phyloP scores from a whole-genome alignment of 2,888 invertebrate genomes.

The Sinelater perroti region DNA sequence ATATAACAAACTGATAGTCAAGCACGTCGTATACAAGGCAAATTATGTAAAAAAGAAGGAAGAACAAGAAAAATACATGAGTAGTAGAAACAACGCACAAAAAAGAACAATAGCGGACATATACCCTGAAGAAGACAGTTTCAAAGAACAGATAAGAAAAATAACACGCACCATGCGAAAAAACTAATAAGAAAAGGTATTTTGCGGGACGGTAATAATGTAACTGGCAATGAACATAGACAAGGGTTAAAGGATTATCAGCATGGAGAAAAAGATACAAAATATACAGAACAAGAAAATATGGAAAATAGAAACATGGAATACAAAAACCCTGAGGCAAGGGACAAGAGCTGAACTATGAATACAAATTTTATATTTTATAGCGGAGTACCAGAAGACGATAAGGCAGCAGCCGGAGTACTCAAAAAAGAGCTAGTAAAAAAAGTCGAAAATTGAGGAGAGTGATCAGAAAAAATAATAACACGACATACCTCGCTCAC shows the following conservation, averaged over 20 bases:
- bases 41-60: conserved; percentile 8
- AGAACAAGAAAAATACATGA: conserved; percentile 4
- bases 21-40: conserved; percentile 17
- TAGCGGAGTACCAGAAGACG: conserved; percentile 18
- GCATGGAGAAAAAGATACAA: background rate
- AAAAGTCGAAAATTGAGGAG: conserved; percentile 6
- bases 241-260: background rate
- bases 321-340: conserved; percentile 16
- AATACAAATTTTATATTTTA: conserved; percentile 20
- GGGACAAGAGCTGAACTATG: conserved; percentile 11
- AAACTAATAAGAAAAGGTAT: conserved; percentile 21
- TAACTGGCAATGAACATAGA: conserved; percentile 17
- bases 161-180: conserved; percentile 18
- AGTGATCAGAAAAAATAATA: conserved; percentile 20
- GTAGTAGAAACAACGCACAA: conserved; percentile 1
- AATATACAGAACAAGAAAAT: conserved; percentile 9
- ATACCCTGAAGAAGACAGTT: conserved; percentile 14
- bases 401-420: conserved; percentile 19
- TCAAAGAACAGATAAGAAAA: conserved; percentile 28
- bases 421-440: conserved; percentile 3
- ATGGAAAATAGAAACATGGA: conserved; percentile 23
- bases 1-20: conserved; percentile 19
- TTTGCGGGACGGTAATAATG: conserved; percentile 1
- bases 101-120: conserved; percentile 22
- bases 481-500: background rate